phyloP scores from a whole-genome alignment of 1,140 invertebrate species.

The Bombus fervidus region DNA sequence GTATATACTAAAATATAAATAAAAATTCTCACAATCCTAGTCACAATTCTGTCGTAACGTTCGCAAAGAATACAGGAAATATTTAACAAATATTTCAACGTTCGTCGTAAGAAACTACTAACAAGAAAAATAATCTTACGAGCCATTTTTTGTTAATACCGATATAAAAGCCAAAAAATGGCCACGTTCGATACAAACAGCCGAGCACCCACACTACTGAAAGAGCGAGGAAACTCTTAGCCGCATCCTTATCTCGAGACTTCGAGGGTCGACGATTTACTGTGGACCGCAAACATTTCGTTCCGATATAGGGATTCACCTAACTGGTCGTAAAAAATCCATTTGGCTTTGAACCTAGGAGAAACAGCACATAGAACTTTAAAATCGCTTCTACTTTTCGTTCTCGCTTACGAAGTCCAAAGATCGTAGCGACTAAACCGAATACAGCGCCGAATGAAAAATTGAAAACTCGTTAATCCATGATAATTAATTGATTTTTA shows the following conservation, averaged over 20 bases:
- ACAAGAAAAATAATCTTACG: background rate
- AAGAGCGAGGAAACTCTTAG: background rate
- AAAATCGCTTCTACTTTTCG: background rate
- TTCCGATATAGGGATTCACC: constrained; percentile 11
- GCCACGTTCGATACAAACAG: background rate
- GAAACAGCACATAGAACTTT: background rate
- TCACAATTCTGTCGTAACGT: background rate
- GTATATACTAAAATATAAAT: too few species aligned
- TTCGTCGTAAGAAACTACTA: too few species aligned
- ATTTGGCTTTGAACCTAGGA: too few species aligned
- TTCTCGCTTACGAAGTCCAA: background rate
- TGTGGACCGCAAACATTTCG: constrained; percentile 12
- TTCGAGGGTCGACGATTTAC: constrained; percentile 10
- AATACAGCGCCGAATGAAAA: too few species aligned
- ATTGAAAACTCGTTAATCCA: background rate
- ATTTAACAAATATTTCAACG: background rate
- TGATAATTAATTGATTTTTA: constrained; percentile 2
- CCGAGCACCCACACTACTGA: background rate
- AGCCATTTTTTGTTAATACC: background rate
- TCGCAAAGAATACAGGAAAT: background rate
- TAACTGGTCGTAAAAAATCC: constrained; percentile 24
- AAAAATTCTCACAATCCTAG: too few species aligned
- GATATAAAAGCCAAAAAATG: background rate
- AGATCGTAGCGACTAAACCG: background rate
- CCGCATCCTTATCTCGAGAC: constrained; percentile 9